A percentile compares a stretch with the other conserved stretches of the same genome.
Evolutionary conservation across 2,113 vertebrate species (phyloP).

Genomic region (Microcebus griseorufus): DNA sequence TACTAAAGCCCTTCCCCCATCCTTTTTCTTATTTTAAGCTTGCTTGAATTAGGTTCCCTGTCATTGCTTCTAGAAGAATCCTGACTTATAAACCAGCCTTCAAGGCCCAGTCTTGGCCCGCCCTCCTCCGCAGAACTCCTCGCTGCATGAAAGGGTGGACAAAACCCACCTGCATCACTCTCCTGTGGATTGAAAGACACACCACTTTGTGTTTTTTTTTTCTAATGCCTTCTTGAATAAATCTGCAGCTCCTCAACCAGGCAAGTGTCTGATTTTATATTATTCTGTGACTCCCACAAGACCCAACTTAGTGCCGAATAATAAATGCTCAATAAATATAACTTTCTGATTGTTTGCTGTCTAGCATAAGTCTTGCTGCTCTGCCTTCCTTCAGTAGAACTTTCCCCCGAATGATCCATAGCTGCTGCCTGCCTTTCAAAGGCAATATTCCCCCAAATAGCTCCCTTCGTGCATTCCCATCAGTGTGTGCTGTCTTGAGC

Average conservation of each 20-base stretch:
- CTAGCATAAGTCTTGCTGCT: too few relatives aligned
- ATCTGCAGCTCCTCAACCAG: not conserved
- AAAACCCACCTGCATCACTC: not conserved
- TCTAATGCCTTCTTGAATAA: not conserved
- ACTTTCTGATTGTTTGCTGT: not conserved
- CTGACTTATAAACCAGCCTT: not conserved
- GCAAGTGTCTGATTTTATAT: not conserved
- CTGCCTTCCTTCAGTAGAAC: not conserved
- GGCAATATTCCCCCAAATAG: not conserved
- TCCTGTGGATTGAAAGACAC: fast-evolving
- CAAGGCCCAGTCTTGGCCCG: not conserved
- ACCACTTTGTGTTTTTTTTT: not conserved
- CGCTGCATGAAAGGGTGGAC: fast-evolving
- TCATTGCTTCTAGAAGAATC: not conserved
- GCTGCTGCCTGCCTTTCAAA: not conserved
- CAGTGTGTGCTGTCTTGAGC: fast-evolving
- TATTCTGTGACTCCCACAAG: not conserved
- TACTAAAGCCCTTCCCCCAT: not conserved
- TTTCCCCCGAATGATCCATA: not conserved
- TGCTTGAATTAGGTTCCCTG: not conserved
- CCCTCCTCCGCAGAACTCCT: not conserved
- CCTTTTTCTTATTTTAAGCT: not conserved
- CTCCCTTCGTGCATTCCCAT: not conserved
- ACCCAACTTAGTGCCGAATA: too few relatives aligned
- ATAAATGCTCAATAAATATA: not conserved